Conservation (phyloP, 92 coral and sea anemone species). For the Anthopleura xanthogrammica region DNA sequence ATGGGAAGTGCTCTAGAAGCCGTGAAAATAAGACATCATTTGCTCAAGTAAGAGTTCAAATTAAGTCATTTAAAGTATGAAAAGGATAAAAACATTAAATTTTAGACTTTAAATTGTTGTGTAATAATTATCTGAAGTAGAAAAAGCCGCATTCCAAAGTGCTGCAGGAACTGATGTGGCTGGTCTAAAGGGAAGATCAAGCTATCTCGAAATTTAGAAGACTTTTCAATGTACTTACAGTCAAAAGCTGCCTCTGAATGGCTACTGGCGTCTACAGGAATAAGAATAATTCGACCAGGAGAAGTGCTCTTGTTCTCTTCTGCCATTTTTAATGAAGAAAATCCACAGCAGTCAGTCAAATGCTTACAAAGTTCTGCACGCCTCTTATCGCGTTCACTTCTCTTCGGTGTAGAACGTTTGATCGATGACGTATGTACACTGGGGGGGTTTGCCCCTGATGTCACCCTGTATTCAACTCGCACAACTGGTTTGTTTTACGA, state of each 20-base stretch:
- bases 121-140: background rate
- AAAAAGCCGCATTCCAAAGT: conserved; percentile 7
- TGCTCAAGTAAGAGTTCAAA: background rate
- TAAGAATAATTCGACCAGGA: conserved; percentile 38
- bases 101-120: background rate
- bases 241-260: conserved; percentile 79
- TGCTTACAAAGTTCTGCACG: background rate
- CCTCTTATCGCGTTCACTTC: conserved; percentile 5
- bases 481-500: background rate
- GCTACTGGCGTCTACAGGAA: conserved; percentile 74
- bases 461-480: background rate
- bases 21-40: background rate
- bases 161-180: background rate
- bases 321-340: background rate
- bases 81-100: background rate
- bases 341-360: background rate
- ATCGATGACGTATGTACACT: background rate
- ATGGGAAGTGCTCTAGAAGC: no score
- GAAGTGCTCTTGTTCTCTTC: background rate
- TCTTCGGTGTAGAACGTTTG: background rate
- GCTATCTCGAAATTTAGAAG: background rate
- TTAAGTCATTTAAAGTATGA: background rate
- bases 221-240: conserved; percentile 53
- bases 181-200: background rate
- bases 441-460: background rate